A percentile compares a stretch with the other conserved stretches of the same genome.
Evolutionary conservation across 2,888 invertebrate species (phyloP).

Genomic region (Mesorhabditis sp.): DNA sequence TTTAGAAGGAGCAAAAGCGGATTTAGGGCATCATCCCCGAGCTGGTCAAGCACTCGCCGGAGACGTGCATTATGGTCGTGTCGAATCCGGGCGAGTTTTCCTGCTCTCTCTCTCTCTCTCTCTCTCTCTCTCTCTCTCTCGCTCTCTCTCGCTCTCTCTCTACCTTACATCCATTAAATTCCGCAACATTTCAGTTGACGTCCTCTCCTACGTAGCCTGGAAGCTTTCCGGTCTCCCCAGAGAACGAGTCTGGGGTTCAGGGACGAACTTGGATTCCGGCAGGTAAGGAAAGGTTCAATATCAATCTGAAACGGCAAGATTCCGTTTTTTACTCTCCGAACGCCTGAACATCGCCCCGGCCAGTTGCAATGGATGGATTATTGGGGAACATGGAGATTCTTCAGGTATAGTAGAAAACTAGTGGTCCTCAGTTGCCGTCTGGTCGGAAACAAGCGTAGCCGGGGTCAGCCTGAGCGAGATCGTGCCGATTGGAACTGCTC

Average conservation of each 20-base stretch:
- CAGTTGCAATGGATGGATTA: constrained; percentile 85
- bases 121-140: no score
- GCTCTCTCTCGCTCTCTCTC: no score
- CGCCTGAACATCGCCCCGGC: constrained; percentile 74
- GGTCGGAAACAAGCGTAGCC: constrained; percentile 88
- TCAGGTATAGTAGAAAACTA: no score
- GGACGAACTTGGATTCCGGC: constrained; percentile 87
- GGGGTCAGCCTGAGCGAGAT: constrained; percentile 72
- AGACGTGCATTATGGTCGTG: constrained; percentile 79
- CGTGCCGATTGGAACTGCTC: constrained; percentile 72
- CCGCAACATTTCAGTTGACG: constrained; percentile 68
- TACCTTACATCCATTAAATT: no score
- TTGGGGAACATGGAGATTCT: constrained; percentile 88
- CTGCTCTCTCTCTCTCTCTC: no score
- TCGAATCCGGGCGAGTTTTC: constrained; percentile 72
- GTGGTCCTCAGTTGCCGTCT: constrained; percentile 88
- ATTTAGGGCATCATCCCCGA: constrained; percentile 71
- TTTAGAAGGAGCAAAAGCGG: not conserved
- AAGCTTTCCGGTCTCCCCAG: constrained; percentile 83
- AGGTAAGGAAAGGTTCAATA: constrained; percentile 73
- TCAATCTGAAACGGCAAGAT: constrained; percentile 62
- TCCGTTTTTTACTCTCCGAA: constrained; percentile 81
- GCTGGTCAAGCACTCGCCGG: constrained; percentile 77
- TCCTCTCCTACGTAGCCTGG: constrained; percentile 88
- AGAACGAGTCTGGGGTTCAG: constrained; percentile 82